Percentiles rank a stretch among this genome's conserved stretches.
Evolutionary conservation across 1,140 invertebrate genomes (phyloP).

Genomic region (Aphelenchoides besseyi): DNA sequence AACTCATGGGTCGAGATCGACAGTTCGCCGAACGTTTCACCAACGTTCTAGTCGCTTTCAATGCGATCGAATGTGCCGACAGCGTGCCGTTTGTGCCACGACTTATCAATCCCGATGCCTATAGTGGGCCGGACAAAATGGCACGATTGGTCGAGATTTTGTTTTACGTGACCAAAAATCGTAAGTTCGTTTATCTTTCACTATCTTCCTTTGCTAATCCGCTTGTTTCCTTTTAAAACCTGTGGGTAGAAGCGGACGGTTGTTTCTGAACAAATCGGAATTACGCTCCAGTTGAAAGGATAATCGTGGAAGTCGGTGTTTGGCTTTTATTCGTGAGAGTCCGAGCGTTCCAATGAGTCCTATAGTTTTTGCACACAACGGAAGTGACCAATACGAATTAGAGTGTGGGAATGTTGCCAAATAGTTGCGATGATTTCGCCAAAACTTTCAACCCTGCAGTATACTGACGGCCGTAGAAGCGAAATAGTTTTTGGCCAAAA

Average conservation of each 20-base stretch:
- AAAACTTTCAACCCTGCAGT: too few species aligned
- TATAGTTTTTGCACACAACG: too few species aligned
- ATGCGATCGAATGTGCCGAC: constrained; percentile 24
- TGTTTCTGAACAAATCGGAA: background rate
- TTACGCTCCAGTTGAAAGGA: background rate
- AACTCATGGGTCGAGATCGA: constrained; percentile 39
- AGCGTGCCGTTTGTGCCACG: constrained; percentile 10
- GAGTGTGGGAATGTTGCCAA: too few species aligned
- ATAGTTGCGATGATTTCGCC: too few species aligned
- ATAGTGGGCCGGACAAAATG: constrained; percentile 32
- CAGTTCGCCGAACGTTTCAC: constrained; percentile 36
- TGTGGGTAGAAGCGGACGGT: too few species aligned
- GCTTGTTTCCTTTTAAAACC: background rate
- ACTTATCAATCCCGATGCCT: constrained; percentile 18
- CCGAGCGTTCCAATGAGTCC: too few species aligned
- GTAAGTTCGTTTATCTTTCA: constrained; percentile 34
- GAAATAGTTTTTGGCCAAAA: too few species aligned
- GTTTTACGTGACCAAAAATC: constrained; percentile 48
- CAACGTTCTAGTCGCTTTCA: constrained; percentile 13
- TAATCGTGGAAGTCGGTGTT: too few species aligned
- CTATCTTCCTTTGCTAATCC: background rate
- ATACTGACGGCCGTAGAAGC: too few species aligned
- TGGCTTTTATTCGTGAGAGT: too few species aligned
- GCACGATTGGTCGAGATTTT: constrained; percentile 43
- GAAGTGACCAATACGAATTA: too few species aligned